phyloP scores from a whole-genome alignment of 2,797 vertebrate genomes.

The Lycodopsis pacificus region DNA sequence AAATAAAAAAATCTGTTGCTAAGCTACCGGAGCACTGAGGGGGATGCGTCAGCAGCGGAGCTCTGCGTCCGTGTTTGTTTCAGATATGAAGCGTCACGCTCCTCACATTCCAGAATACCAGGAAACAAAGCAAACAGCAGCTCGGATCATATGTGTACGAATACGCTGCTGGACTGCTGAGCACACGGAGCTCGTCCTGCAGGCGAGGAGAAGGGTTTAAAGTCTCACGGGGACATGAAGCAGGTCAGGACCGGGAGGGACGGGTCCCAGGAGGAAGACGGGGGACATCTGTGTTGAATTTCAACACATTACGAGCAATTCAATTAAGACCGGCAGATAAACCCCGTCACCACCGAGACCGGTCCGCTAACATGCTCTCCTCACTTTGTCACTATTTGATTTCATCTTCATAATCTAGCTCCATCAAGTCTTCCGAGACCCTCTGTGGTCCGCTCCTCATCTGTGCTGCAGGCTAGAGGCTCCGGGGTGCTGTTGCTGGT shows the following conservation, averaged over 20 bases:
- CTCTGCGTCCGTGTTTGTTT: conserved; percentile 39
- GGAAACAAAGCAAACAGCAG: conserved; percentile 2
- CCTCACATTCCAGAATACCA: background rate
- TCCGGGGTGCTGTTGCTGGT: too few species aligned
- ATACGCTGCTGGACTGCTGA: conserved; percentile 3
- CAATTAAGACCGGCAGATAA: conserved; percentile 65
- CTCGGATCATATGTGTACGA: background rate
- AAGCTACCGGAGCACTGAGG: conserved; percentile 68
- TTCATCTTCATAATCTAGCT: too few species aligned
- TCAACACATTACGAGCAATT: conserved; percentile 71
- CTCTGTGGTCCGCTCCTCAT: too few species aligned
- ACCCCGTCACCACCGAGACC: conserved; percentile 61
- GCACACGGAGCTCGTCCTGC: conserved; percentile 4
- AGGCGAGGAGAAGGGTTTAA: conserved; percentile 19
- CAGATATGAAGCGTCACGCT: conserved; percentile 9
- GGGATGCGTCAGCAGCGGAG: conserved; percentile 57
- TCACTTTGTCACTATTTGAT: too few species aligned
- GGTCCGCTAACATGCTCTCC: conserved; percentile 23
- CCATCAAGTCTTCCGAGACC: too few species aligned
- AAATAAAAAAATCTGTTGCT: conserved; percentile 74
- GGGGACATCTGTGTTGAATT: conserved; percentile 80
- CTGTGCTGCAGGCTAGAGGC: too few species aligned
- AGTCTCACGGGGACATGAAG: conserved; percentile 44
- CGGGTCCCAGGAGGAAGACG: conserved; percentile 36
- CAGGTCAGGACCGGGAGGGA: conserved; percentile 48